Conservation (phyloP, 2,888 invertebrate genomes). For the Ephialtes manifestator region DNA sequence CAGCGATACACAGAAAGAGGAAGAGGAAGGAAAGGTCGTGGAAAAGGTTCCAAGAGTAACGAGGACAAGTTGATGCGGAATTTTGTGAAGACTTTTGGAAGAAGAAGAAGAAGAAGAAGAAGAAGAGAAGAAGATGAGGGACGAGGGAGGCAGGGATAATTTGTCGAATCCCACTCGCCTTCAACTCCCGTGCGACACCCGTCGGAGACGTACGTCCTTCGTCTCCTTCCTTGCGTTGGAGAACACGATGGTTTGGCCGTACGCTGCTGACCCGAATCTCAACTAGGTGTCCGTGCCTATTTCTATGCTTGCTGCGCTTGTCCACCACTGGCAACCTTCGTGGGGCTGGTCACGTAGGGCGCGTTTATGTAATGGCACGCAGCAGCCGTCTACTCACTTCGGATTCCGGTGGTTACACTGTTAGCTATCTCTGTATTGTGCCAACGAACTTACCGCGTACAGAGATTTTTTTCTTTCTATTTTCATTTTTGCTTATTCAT, state of each 20-base stretch:
- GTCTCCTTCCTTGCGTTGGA: conserved; percentile 46
- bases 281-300: conserved; percentile 78
- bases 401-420: conserved; percentile 31
- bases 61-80: conserved; percentile 43
- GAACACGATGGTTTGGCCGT: conserved; percentile 69
- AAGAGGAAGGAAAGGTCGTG: conserved; percentile 36
- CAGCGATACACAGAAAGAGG: not conserved
- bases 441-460: not conserved
- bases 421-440: conserved; percentile 13
- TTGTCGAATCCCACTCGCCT: conserved; percentile 77
- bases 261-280: conserved; percentile 83
- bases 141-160: conserved; percentile 79
- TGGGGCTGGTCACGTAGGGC: conserved; percentile 58
- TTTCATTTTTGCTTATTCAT: not conserved
- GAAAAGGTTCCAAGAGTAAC: conserved; percentile 34
- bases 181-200: conserved; percentile 47
- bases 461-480: not conserved
- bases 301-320: conserved; percentile 71
- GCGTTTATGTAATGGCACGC: conserved; percentile 60
- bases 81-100: conserved; percentile 4
- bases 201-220: conserved; percentile 33
- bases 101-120: conserved; percentile 49
- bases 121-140: conserved; percentile 62
- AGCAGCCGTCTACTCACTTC: conserved; percentile 29
- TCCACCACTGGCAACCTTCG: conserved; percentile 21